phyloP scores from a whole-genome alignment of 2,113 vertebrate species.

The Pogona vitticeps region DNA sequence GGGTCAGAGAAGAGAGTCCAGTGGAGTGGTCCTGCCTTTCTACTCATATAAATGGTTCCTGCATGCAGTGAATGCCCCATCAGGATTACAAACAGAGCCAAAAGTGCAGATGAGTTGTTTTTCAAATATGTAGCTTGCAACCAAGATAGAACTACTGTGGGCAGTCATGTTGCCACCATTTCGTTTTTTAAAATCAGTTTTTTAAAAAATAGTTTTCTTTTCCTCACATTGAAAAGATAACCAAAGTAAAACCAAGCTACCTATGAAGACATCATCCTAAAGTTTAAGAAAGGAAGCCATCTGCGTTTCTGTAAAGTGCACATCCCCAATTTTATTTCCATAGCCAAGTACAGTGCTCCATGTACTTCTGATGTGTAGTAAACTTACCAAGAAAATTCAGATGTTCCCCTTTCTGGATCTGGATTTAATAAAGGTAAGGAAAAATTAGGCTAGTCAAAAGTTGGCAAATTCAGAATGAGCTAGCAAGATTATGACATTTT shows the following conservation, averaged over 20 bases:
- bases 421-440: constrained; percentile 25
- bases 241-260: background rate
- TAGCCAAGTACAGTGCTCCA: background rate
- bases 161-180: too few relatives aligned
- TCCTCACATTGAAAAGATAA: background rate
- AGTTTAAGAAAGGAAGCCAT: background rate
- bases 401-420: constrained; percentile 5
- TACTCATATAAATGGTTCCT: too few relatives aligned
- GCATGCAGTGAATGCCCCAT: background rate
- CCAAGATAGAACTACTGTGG: background rate
- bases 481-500: background rate
- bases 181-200: background rate
- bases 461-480: constrained; percentile 35
- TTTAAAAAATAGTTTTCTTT: background rate
- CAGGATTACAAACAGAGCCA: background rate
- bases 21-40: background rate
- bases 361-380: constrained; percentile 9
- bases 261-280: background rate
- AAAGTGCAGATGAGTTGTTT: background rate
- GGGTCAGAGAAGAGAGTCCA: too few relatives aligned
- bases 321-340: background rate
- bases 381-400: constrained; percentile 25
- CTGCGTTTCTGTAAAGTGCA: background rate
- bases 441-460: constrained; percentile 29
- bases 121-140: background rate